Conservation (phyloP, 2,888 invertebrate species). For the Lagria hirta region DNA sequence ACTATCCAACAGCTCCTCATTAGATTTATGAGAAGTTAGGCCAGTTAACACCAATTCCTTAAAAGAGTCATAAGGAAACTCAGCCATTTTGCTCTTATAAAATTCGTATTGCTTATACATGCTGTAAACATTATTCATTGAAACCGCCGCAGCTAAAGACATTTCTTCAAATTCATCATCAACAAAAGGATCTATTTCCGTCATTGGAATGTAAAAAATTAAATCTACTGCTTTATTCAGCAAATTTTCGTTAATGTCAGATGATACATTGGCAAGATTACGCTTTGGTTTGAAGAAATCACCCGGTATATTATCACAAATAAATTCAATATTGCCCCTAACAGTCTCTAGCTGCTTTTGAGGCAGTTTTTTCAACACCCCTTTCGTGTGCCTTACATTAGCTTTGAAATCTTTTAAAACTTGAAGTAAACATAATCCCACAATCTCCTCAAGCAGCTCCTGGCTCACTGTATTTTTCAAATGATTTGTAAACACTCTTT, state of each 20-base stretch:
- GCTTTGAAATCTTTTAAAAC: slow-evolving; percentile 10
- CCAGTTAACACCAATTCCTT: slow-evolving; percentile 37
- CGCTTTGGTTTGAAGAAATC: slow-evolving; percentile 21
- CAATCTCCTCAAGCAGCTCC: slow-evolving; percentile 7
- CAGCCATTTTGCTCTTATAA: slow-evolving; percentile 37
- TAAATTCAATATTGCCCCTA: slow-evolving; percentile 31
- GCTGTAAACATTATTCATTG: slow-evolving; percentile 26
- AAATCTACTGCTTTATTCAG: slow-evolving; percentile 20
- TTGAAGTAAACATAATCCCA: slow-evolving; percentile 13
- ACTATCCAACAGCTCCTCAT: slow-evolving; percentile 72
- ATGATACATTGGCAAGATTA: neutral
- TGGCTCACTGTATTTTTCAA: slow-evolving; percentile 11
- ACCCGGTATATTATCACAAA: slow-evolving; percentile 34
- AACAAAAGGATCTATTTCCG: slow-evolving; percentile 37
- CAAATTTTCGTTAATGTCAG: slow-evolving; percentile 10
- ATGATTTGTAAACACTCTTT: slow-evolving; percentile 8
- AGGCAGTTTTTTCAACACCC: slow-evolving; percentile 18
- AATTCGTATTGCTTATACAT: slow-evolving; percentile 40
- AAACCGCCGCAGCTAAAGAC: slow-evolving; percentile 33
- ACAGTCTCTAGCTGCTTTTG: slow-evolving; percentile 13
- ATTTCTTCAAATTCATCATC: slow-evolving; percentile 31
- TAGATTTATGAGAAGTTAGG: slow-evolving; percentile 41
- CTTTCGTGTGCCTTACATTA: slow-evolving; percentile 4
- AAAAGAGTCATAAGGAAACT: slow-evolving; percentile 42
- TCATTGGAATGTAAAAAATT: slow-evolving; percentile 40